These are phyloP conservation scores for Drosophila pectinifera DNA, from an alignment of 1,140 invertebrate genomes.

Conservation along the genomic window DNA sequence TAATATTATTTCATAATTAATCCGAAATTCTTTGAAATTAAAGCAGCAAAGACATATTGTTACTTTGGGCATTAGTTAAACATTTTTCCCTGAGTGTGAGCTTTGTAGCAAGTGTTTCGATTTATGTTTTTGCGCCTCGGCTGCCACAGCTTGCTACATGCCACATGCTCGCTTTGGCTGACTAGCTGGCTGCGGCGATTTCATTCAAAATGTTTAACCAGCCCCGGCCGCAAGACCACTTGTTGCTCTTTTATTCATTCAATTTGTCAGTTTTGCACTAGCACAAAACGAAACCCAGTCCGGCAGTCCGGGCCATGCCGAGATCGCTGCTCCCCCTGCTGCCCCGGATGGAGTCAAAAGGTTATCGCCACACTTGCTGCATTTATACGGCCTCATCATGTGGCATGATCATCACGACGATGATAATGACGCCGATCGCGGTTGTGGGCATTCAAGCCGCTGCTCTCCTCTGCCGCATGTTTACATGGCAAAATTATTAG, in stretches of 20 bases:
- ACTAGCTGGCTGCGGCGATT: conserved; percentile 59
- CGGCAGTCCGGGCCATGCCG: conserved; percentile 18
- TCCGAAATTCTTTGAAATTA: too few relatives aligned
- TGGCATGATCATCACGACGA: conserved; percentile 48
- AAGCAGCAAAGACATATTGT: too few relatives aligned
- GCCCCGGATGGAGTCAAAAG: conserved; percentile 78
- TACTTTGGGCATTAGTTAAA: too few relatives aligned
- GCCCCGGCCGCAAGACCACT: conserved; percentile 68
- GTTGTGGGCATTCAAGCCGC: conserved; percentile 22
- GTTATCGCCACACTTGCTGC: conserved; percentile 82
- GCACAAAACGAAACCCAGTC: conserved; percentile 41
- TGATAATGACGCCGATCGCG: conserved; percentile 51
- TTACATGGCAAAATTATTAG: conserved; percentile 81
- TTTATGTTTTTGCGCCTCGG: conserved; percentile 29
- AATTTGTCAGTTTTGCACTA: conserved; percentile 84
- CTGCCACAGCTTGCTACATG: conserved; percentile 48
- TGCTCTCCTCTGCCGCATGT: conserved; percentile 46
- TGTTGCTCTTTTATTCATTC: conserved; percentile 85
- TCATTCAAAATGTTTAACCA: conserved; percentile 82
- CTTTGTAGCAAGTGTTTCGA: too few relatives aligned
- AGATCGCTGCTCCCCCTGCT: conserved; percentile 12
- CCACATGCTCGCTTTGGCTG: conserved; percentile 40
- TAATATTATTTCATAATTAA: too few relatives aligned
- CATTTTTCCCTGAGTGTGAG: too few relatives aligned
- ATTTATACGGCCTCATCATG: conserved; percentile 69